phyloP scores from a whole-genome alignment of 2,797 vertebrate genomes.

The Labeo calbasu region DNA sequence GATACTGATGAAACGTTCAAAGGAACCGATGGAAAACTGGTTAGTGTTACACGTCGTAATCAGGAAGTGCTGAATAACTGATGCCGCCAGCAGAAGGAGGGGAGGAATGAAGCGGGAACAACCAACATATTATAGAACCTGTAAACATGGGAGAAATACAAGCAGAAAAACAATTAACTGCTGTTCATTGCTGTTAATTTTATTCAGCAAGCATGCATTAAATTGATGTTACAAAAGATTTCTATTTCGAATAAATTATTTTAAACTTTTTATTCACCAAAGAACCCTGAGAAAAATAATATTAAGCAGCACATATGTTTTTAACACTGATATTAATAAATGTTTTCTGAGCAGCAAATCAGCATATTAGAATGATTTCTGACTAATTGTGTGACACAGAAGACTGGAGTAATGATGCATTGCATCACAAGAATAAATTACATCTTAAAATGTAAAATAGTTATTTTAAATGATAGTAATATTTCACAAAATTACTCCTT shows the following conservation, averaged over 20 bases:
- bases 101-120: constrained; percentile 81
- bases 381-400: not conserved
- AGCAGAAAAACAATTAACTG: not conserved
- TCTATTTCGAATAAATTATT: not conserved
- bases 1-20: constrained; percentile 13
- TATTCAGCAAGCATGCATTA: not conserved
- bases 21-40: not conserved
- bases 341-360: not conserved
- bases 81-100: constrained; percentile 74
- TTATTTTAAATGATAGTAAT: not conserved
- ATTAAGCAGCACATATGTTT: not conserved
- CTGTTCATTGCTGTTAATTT: not conserved
- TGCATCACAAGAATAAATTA: not conserved
- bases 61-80: constrained; percentile 80
- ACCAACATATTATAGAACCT: constrained; percentile 83
- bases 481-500: not conserved
- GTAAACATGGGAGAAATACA: constrained; percentile 25
- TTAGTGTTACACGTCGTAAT: constrained; percentile 76
- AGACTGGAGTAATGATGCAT: not conserved
- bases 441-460: not conserved
- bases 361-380: not conserved
- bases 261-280: not conserved
- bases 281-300: not conserved
- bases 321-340: not conserved
- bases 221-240: not conserved